Base-by-base conservation (phyloP, 2,888 invertebrate genomes). In the Anoplius nigerrimus region DNA sequence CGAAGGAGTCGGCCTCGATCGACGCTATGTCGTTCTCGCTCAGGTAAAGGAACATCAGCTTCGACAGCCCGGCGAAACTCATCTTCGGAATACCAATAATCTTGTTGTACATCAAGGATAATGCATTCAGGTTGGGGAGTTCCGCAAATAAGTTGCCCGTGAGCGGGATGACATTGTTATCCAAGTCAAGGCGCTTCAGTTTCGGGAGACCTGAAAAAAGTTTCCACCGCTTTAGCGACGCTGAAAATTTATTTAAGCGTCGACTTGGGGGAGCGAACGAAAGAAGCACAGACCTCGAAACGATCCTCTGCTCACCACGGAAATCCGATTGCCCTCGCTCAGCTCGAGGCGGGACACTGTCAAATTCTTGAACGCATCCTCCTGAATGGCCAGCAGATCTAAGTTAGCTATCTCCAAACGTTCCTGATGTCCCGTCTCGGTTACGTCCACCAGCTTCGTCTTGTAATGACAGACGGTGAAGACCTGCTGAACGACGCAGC, bases 31-130 rank as follows among this genome's bases (percentile, higher is more conserved):
- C 74, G 71, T 90, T 90, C 63, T 86, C 63, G 66, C 86, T 88
- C 24, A 90, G 69, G 72, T 90, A 88, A 2, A 90, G 74, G 75
- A 86, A 88, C 73, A 85, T 88, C 51, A 90, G 71, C 60, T 88
- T 86, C 2, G 71, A 70, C 13, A 90, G 79, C 0, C 88, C 89
- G 1, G 75, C 78, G 66, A 90, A 90, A n/a, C 88, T 85, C 43
- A 89, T 84, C 0, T 84, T 82, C 22, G 89, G 86, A 34, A 90
- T 71, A 6, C 78, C 78, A 58, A 82, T 84, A 75, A 90, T 88
- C 27, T 76, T 78, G 75, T 90, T 90, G 60, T 80, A 72, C 65
- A 87, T 86, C 74, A 90, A 64, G 51, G 87, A 88, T 21, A 90
- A 76, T 18, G 89, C 82, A 63, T 88, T 84, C 34, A 90, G 79